Evolutionary conservation across 92 coral and sea anemone genomes (phyloP).

Genomic region (Metridium senile): DNA sequence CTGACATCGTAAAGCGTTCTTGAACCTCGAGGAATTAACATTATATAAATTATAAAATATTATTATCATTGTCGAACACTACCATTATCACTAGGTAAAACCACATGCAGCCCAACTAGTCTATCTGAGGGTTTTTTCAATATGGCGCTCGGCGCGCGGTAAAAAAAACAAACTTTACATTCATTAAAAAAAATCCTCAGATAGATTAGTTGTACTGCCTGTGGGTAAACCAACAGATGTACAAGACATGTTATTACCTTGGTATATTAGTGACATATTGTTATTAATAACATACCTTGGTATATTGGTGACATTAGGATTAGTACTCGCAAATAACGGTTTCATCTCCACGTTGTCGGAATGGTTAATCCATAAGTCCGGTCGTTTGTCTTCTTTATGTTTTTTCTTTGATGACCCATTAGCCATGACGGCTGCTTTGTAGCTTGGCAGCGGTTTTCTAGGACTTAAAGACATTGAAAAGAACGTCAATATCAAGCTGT

Average conservation of each 20-base stretch:
- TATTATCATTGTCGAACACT: no score
- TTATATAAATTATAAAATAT: no score
- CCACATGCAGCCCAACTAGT: no score
- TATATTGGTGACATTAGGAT: slow-evolving; percentile 68
- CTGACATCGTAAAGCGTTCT: no score
- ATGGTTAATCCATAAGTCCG: slow-evolving; percentile 85
- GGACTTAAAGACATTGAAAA: neutral
- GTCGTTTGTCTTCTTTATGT: slow-evolving; percentile 72
- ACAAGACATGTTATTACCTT: slow-evolving; percentile 30
- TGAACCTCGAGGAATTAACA: no score
- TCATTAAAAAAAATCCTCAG: no score
- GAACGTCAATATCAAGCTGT: neutral
- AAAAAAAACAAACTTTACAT: no score
- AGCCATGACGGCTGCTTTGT: slow-evolving; percentile 74
- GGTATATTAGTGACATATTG: slow-evolving; percentile 57
- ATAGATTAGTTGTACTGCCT: no score
- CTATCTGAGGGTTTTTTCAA: no score
- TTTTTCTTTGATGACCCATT: slow-evolving; percentile 79
- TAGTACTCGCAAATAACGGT: slow-evolving; percentile 52
- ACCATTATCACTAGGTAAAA: no score
- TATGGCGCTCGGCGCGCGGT: no score
- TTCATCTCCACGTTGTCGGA: slow-evolving; percentile 84
- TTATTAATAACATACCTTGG: slow-evolving; percentile 39
- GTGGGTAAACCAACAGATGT: neutral
- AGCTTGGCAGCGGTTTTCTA: slow-evolving; percentile 72